These are phyloP conservation scores for Brenthis ino DNA, from an alignment of 2,888 invertebrate genomes.

Conservation along the genomic window DNA sequence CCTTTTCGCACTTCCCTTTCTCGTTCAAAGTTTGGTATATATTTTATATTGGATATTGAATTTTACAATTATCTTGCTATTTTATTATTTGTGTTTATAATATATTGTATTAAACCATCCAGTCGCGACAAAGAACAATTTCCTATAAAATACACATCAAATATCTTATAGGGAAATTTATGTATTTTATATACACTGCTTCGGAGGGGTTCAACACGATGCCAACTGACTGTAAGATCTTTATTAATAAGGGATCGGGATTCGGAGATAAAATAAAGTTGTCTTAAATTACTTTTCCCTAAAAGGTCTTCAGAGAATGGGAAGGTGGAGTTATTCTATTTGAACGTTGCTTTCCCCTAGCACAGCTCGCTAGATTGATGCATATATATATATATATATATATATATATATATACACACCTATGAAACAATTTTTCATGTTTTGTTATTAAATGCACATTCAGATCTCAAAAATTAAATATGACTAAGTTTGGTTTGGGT, in stretches of 20 bases:
- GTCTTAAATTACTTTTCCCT: constrained; percentile 11
- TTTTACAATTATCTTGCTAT: too few relatives aligned
- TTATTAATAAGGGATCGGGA: constrained; percentile 21
- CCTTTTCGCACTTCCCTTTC: too few relatives aligned
- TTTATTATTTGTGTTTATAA: not conserved
- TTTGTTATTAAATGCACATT: too few relatives aligned
- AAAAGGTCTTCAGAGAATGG: constrained; percentile 16
- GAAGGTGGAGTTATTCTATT: constrained; percentile 5
- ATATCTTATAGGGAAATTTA: not conserved
- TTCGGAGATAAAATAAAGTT: constrained; percentile 20
- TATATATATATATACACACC: not conserved
- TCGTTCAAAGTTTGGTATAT: too few relatives aligned
- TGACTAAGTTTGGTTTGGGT: too few relatives aligned
- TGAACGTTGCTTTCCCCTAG: not conserved
- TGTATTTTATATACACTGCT: constrained; percentile 1
- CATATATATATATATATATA: not conserved
- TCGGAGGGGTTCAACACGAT: constrained; percentile 3
- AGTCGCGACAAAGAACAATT: not conserved
- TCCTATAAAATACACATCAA: not conserved
- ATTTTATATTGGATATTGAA: too few relatives aligned
- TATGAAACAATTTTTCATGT: too few relatives aligned
- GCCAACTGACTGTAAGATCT: constrained; percentile 21
- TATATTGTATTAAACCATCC: not conserved
- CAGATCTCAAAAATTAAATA: too few relatives aligned
- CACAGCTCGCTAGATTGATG: not conserved